Evolutionary conservation across 2,113 vertebrate genomes (phyloP).

Genomic region (Pelobates fuscus): DNA sequence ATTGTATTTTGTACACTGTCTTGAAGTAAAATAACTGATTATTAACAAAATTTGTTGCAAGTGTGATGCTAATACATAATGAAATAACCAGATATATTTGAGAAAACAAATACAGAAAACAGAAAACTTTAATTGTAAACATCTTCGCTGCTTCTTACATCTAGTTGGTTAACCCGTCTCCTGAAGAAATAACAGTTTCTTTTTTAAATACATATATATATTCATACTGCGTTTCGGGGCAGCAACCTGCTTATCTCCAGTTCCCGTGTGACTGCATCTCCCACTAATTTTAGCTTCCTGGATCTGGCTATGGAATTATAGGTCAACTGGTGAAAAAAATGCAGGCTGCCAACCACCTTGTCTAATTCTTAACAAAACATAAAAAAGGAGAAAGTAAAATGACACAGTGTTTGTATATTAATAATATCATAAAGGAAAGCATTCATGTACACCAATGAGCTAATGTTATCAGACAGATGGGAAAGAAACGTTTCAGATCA

Average conservation of each 20-base stretch:
- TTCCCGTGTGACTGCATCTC: background rate
- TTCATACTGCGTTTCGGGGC: slow-evolving; percentile 23
- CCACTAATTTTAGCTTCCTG: background rate
- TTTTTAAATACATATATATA: slow-evolving; percentile 17
- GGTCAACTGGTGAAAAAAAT: background rate
- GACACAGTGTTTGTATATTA: slow-evolving; percentile 42
- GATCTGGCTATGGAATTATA: background rate
- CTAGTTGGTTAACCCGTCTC: slow-evolving; percentile 32
- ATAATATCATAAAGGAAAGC: slow-evolving; percentile 48
- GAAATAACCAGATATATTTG: slow-evolving; percentile 1
- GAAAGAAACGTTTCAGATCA: slow-evolving; percentile 23
- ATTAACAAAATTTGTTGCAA: too few species aligned
- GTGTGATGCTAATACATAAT: background rate
- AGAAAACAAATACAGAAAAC: slow-evolving; percentile 37
- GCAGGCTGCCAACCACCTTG: background rate
- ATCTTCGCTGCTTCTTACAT: slow-evolving; percentile 45
- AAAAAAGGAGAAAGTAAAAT: background rate
- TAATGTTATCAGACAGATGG: slow-evolving; percentile 22
- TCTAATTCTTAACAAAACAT: too few species aligned
- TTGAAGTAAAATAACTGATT: too few species aligned
- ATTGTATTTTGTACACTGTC: too few species aligned
- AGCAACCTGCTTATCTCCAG: background rate
- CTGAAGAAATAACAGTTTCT: slow-evolving; percentile 12
- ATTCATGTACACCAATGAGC: slow-evolving; percentile 47
- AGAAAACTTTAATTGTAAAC: slow-evolving; percentile 50